Conservation (phyloP, 2,797 vertebrate species). For the Bufotes viridis region DNA sequence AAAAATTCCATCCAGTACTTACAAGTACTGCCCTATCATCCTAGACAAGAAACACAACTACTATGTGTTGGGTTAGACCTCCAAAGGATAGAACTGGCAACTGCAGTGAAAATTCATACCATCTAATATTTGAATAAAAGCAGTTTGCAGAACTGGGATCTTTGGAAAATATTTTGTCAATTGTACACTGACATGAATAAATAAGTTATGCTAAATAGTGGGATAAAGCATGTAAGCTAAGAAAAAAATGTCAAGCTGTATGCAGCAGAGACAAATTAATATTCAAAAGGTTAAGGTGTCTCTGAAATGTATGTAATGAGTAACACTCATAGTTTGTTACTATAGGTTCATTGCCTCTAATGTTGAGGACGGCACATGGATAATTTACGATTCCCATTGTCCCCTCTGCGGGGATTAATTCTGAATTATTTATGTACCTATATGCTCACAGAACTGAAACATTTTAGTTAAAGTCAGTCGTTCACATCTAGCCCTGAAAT, state of each 20-base stretch:
- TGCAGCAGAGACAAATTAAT: conserved; percentile 85
- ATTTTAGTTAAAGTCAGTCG: conserved; percentile 97
- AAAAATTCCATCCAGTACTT: neutral
- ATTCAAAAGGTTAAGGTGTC: conserved; percentile 95
- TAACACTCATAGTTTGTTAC: conserved; percentile 92
- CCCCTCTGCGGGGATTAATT: conserved; percentile 97
- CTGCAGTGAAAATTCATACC: conserved; percentile 9
- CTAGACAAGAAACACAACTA: conserved; percentile 33
- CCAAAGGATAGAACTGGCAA: conserved; percentile 39
- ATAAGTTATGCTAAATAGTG: conserved; percentile 60
- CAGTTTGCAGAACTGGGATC: conserved; percentile 64
- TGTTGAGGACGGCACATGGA: conserved; percentile 88
- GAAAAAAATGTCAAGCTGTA: conserved; percentile 73
- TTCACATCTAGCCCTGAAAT: conserved; percentile 90
- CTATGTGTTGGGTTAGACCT: conserved; percentile 45
- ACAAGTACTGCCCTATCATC: conserved; percentile 37
- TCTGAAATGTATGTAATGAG: conserved; percentile 92
- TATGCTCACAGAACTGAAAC: conserved; percentile 92
- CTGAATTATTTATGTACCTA: conserved; percentile 99
- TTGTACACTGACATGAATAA: conserved; percentile 51
- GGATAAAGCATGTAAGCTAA: conserved; percentile 63
- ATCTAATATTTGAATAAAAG: conserved; percentile 74
- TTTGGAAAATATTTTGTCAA: conserved; percentile 55
- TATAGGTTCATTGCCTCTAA: conserved; percentile 94
- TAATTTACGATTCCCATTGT: conserved; percentile 98